Base-by-base conservation (phyloP, 2,113 vertebrate species). In the Cyanoliseus patagonus region DNA sequence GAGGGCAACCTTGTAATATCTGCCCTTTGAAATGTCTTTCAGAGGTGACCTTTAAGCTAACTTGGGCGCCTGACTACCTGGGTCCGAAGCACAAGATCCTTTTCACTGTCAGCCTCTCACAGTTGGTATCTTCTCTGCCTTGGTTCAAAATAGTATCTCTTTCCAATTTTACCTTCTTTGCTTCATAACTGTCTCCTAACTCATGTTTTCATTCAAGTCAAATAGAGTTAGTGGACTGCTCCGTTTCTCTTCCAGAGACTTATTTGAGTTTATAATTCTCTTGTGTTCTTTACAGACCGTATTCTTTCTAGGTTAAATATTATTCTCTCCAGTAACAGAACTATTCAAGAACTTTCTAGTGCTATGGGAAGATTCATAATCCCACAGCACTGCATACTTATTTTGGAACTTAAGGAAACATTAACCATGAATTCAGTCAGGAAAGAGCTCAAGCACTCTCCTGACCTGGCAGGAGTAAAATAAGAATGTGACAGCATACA, bases 41-140 rank as follows among this genome's bases (percentile, higher is more conserved):
- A 87, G 69, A 64, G 73, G 47, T 96, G 96, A 97, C 96, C 96
- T 96, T 97, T 97, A 84, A 94, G 89, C 83, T 96, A 92, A 95
- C 94, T 91, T 82, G 94, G 85, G 96, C 91, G 89, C 68, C 93
- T 96, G 89, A 87, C 93, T 95, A 57, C 42, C 91, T 76, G 49
- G 86, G 73, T 55, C 80, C 77, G 72, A 74, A 51, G 86, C 77
- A 92, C 39, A 51, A 86, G 77, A 67, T 51, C 35, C 66, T 86
- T 51, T 42, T 91, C 92, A 4, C 61, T 96, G 76, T 59, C 92
- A 90, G 80, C 53, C 41, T 86, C 76, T 88, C 68, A 7, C 37
- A 39, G 76, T 30, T 86, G 88, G 4, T 28, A 6, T 14, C 55
- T 59, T 41, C 88, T 59, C 73, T 91, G 64, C 77, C 64, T 94